Percentiles rank a stretch among this genome's conserved stretches.
Evolutionary conservation across 1,140 invertebrate species (phyloP).

Genomic region (Zaprionus ghesquierei): DNA sequence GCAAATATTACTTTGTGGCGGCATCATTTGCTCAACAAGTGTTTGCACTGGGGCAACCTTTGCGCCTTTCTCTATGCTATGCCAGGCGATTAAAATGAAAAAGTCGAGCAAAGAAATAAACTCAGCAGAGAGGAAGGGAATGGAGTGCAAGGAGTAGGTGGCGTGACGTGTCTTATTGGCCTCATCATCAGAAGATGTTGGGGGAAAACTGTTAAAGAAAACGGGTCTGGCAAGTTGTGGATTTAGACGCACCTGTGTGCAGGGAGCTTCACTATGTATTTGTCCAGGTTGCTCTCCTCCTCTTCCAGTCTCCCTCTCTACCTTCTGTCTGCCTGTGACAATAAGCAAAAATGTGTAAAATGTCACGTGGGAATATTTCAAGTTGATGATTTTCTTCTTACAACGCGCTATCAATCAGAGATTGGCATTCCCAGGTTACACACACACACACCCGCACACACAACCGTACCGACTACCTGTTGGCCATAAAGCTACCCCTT

Average conservation of each 20-base stretch:
- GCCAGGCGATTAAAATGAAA: constrained; percentile 44
- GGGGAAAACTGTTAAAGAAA: constrained; percentile 22
- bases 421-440: constrained; percentile 50
- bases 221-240: background rate
- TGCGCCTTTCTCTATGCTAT: constrained; percentile 41
- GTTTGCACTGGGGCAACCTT: constrained; percentile 67
- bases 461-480: constrained; percentile 14
- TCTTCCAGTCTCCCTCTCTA: background rate
- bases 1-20: constrained; percentile 77
- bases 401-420: constrained; percentile 48
- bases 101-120: constrained; percentile 23
- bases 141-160: constrained; percentile 41
- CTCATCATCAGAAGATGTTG: constrained; percentile 51
- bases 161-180: constrained; percentile 79
- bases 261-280: constrained; percentile 11
- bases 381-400: constrained; percentile 45
- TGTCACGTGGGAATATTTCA: constrained; percentile 71
- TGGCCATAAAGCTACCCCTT: background rate
- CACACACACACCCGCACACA: constrained; percentile 3
- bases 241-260: constrained; percentile 27
- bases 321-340: background rate
- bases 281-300: background rate
- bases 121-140: constrained; percentile 1
- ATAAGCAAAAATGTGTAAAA: constrained; percentile 57
- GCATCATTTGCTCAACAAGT: constrained; percentile 79